These are phyloP conservation scores for Anser cygnoides DNA, from an alignment of 2,113 vertebrate genomes.

Conservation along the genomic window DNA sequence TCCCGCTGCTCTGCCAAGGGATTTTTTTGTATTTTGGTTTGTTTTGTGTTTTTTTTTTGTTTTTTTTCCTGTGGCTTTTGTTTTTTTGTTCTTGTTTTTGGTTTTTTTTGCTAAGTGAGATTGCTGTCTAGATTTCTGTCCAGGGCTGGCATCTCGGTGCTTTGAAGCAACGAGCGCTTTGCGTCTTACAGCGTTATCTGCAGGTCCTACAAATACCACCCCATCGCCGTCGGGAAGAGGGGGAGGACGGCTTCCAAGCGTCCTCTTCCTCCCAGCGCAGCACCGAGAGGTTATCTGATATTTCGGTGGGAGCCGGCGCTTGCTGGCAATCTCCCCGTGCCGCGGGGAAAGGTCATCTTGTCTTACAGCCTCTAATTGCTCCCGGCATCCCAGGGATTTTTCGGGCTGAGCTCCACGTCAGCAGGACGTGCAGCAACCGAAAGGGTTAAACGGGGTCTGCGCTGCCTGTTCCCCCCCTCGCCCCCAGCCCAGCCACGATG, in stretches of 20 bases:
- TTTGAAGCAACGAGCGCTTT: background rate
- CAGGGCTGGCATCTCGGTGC: background rate
- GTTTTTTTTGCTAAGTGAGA: background rate
- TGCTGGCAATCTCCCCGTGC: background rate
- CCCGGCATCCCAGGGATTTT: accelerated
- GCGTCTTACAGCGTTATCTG: background rate
- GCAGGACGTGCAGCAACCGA: background rate
- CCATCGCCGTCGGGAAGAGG: background rate
- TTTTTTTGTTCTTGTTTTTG: too few relatives aligned
- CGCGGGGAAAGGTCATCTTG: background rate
- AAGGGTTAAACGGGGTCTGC: accelerated
- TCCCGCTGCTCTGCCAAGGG: background rate
- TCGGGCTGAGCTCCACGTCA: background rate
- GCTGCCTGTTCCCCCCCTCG: background rate
- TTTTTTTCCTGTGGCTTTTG: background rate
- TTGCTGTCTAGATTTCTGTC: background rate
- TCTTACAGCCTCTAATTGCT: background rate
- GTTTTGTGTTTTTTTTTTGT: background rate
- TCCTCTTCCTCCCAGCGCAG: background rate
- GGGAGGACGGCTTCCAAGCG: background rate
- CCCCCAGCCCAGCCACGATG: background rate
- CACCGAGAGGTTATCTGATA: background rate
- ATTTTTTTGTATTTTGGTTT: too few relatives aligned
- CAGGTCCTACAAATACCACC: background rate
- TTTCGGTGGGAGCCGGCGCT: background rate